These are phyloP conservation scores for Lepisosteus oculatus DNA, from an alignment of 2,113 vertebrate species.

Conservation along the genomic window DNA sequence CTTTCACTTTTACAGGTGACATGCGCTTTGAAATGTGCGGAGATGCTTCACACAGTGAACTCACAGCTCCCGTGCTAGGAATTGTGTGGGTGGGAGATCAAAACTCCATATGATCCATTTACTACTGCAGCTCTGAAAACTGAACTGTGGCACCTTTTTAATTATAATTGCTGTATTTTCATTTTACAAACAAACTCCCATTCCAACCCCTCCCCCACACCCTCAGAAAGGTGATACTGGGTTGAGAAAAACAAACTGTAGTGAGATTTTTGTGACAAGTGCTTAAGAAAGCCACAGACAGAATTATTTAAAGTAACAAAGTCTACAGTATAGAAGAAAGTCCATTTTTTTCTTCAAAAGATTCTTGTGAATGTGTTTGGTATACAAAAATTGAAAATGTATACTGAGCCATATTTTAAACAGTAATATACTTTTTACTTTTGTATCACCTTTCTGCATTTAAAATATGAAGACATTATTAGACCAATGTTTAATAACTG, in stretches of 20 bases:
- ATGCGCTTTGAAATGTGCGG: conserved; percentile 41
- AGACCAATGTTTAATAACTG: no score
- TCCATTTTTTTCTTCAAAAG: no score
- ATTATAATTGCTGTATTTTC: conserved; percentile 41
- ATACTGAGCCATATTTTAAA: no score
- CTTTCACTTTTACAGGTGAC: conserved; percentile 59
- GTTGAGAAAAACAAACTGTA: conserved; percentile 28
- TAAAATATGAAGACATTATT: no score
- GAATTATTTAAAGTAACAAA: no score
- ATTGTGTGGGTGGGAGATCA: conserved; percentile 37
- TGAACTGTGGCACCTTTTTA: conserved; percentile 39
- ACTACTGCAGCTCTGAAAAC: conserved; percentile 30
- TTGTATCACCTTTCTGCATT: no score
- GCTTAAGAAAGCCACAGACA: no score
- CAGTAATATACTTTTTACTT: no score
- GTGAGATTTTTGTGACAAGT: no score
- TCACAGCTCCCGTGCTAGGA: conserved; percentile 32
- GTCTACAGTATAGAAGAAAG: no score
- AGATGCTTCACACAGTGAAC: conserved; percentile 27
- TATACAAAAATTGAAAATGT: no score
- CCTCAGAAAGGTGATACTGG: conserved; percentile 34
- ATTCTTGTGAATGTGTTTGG: no score
- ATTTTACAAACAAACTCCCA: conserved; percentile 28
- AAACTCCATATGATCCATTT: conserved; percentile 32
- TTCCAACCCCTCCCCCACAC: background rate